Percentiles rank a stretch among this genome's conserved stretches.
Conservation (phyloP, 2,797 vertebrate genomes). For the Betta splendens region DNA sequence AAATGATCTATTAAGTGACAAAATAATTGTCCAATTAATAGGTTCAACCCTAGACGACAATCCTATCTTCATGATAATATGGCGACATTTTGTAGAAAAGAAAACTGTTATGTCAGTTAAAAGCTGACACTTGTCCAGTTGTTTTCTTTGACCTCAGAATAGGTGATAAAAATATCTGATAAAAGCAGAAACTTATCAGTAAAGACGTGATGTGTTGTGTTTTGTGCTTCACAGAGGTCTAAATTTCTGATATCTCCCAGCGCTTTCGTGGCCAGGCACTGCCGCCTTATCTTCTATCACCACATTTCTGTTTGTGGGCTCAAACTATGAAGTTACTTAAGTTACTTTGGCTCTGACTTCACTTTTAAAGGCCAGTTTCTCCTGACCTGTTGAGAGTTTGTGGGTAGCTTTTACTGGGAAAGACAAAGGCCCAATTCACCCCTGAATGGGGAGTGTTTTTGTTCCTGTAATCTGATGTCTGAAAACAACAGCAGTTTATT, state of each 20-base stretch:
- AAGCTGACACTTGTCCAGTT: too few species aligned
- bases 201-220: conserved; percentile 9
- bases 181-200: conserved; percentile 12
- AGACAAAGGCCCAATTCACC: conserved; percentile 65
- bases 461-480: conserved; percentile 59
- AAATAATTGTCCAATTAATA: too few species aligned
- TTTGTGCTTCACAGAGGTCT: conserved; percentile 35
- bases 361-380: not conserved
- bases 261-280: conserved; percentile 39
- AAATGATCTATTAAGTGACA: too few species aligned
- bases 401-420: conserved; percentile 32
- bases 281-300: conserved; percentile 51
- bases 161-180: conserved; percentile 8
- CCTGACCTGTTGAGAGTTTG: conserved; percentile 18
- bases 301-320: conserved; percentile 42
- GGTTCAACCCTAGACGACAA: too few species aligned
- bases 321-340: conserved; percentile 28
- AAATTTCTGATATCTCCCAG: conserved; percentile 65
- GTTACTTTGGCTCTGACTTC: conserved; percentile 27
- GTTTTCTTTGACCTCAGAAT: not conserved
- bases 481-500: conserved; percentile 72
- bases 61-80: too few species aligned
- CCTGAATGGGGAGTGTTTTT: conserved; percentile 31
- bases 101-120: not conserved
- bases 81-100: not conserved